Base-by-base conservation (phyloP, 1,140 invertebrate species). In the Sipha flava region DNA sequence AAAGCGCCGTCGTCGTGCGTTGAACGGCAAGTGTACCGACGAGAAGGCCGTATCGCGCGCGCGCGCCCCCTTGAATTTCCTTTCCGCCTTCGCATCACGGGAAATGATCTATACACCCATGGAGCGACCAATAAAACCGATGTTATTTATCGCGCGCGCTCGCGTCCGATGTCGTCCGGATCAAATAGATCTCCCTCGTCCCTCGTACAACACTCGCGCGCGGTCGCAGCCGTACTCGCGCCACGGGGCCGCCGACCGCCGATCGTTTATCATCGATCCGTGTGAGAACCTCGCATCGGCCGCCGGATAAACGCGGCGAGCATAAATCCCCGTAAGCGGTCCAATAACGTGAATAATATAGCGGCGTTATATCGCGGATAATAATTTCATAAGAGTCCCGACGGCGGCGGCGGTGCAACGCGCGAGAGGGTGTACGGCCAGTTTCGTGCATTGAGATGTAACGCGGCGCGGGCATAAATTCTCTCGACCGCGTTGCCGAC, bases 261-360 rank as follows among this genome's bases (percentile, higher is more conserved):
- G 66, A 70, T 70, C 66, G 66, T 70, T 70, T 70, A 70, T 70
- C 66, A 70, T 70, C 26, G 37, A 70, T 70, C 66, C 66, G 66
- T 70, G 66, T 70, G 66, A 70, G 66, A 70, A 70, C 66, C 66
- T 70, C 66, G n/a, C 2, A 4, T 1, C 29, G 64, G 12, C 34
- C 14, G 37, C 64, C 21, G 64, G 7, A 45, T 45, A 45, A 43
- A 10, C 18, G 10, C 14, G n/a, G 64, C 10, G 12, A 4, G 43
- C 37, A 47, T 47, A 70, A 47, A 43, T 70, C 45, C 26, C 21
- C 40, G 12, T n/a, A 18, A 29, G 31, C 64, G 59, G 16, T 40
- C 64, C 40, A 68, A 68, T 68, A 68, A 40, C 21, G 43, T 14
- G 5, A 5, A 18, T 62, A 66, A 23, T 40, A 29, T 26, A n/a